Evolutionary conservation across 2,797 vertebrate genomes (phyloP).

Genomic region (Linurgus olivaceus): DNA sequence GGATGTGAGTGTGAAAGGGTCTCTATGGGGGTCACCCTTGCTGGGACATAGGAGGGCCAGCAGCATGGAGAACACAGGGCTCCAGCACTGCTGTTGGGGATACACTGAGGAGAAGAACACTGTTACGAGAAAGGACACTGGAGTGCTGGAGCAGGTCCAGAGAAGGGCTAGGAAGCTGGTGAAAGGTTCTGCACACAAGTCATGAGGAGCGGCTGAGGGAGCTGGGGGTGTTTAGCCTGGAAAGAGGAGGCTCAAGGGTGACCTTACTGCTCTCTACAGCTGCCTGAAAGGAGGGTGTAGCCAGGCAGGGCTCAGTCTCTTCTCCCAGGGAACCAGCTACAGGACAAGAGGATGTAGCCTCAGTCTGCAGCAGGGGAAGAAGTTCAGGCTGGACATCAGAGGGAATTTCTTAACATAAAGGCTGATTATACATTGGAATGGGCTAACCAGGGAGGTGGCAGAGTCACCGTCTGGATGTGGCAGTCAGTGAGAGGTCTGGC

Average conservation of each 20-base stretch:
- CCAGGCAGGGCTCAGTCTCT: no score
- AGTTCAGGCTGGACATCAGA: background rate
- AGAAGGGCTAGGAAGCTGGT: background rate
- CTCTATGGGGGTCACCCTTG: background rate
- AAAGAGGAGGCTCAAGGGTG: background rate
- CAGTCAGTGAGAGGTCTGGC: background rate
- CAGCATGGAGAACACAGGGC: background rate
- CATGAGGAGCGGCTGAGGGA: background rate
- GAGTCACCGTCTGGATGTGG: background rate
- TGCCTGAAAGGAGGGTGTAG: background rate
- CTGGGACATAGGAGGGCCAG: background rate
- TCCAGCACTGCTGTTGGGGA: background rate
- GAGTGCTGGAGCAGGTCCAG: background rate
- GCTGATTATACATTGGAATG: background rate
- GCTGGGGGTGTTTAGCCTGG: background rate
- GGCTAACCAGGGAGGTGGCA: no score
- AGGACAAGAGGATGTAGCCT: background rate
- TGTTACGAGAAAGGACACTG: background rate
- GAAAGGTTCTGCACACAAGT: background rate
- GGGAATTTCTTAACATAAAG: background rate
- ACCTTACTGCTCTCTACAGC: fast-evolving
- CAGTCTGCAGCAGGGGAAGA: background rate
- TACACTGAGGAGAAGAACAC: background rate
- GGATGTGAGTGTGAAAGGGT: background rate
- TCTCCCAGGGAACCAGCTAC: background rate